Percentiles rank a stretch among this genome's conserved stretches.
phyloP scores from a whole-genome alignment of 1,140 invertebrate species.

The Drosophila setifemur region DNA sequence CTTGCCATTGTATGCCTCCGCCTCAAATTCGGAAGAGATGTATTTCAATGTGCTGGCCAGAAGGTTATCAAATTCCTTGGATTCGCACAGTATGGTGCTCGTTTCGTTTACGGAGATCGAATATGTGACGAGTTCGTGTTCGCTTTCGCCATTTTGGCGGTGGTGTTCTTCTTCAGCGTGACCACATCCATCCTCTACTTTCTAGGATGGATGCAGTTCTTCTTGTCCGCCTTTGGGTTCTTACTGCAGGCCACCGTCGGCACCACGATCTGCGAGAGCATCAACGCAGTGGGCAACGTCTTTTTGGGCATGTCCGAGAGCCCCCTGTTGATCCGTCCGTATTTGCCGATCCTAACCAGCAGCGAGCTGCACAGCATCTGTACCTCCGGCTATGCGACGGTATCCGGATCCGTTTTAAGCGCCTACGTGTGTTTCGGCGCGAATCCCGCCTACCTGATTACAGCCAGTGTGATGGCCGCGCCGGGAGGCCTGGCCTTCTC shows the following conservation, averaged over 20 bases:
- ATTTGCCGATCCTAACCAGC: constrained; percentile 88
- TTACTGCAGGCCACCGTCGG: constrained; percentile 88
- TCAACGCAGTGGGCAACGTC: constrained; percentile 92
- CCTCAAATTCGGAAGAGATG: constrained; percentile 87
- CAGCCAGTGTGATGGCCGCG: constrained; percentile 96
- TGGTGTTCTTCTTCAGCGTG: constrained; percentile 95
- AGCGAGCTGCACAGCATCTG: constrained; percentile 96
- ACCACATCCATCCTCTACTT: constrained; percentile 93
- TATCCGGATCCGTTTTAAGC: constrained; percentile 94
- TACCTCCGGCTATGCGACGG: constrained; percentile 95
- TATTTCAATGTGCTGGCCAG: constrained; percentile 90
- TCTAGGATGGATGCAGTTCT: constrained; percentile 91
- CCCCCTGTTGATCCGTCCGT: constrained; percentile 92
- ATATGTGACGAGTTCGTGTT: constrained; percentile 87
- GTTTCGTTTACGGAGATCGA: constrained; percentile 91
- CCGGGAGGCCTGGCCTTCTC: constrained; percentile 93
- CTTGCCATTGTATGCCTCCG: constrained; percentile 93
- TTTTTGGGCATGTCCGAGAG: constrained; percentile 95
- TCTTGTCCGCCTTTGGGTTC: constrained; percentile 90
- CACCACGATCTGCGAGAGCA: constrained; percentile 95
- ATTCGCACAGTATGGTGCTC: constrained; percentile 89
- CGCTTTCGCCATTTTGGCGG: constrained; percentile 91
- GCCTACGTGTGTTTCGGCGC: constrained; percentile 96
- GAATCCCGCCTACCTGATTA: constrained; percentile 89
- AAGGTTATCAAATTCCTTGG: constrained; percentile 90